Evolutionary conservation across 2,113 vertebrate genomes (phyloP), one percentile per base, ranked within the genome.

Genomic region (Montifringilla adamsi): DNA sequence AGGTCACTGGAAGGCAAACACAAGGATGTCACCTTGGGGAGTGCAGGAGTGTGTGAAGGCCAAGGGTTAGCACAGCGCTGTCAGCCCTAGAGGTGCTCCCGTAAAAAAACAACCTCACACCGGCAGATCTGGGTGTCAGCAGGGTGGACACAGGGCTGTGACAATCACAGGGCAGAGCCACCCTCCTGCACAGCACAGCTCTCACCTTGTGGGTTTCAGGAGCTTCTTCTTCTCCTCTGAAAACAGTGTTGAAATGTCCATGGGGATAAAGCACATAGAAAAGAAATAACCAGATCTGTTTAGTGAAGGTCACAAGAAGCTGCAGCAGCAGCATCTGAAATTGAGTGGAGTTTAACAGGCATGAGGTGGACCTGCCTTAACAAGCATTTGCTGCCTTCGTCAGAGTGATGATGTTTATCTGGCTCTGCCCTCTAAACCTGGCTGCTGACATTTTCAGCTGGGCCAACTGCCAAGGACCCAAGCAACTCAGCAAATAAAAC

Each of bases 201-300:
- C 96, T 95, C 47, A 97, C 96, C 95, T 97, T 30, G 94, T 97
- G 41, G 91, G 91, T 39, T 37, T 93, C 76, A 97, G 84, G 43
- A 97, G 96, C 76, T 93, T 15, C 76, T 87, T 97, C 64, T 97
- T 97, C 83, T 96, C 96, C 21, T 97, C 94, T 97, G 72, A 8
- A 52, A 37, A 27, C 0, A 0, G 44, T 12, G 50, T 66, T 26
- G 19, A 59, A 85, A 37, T 9, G 26, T 46, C 67, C 88, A 7
- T 3, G 1, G 6, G 14, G 9, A 52, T 27, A 35, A 67, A 6
- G 5, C 39, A 84, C 30, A 77, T 18, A 69, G 46, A 67, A 88
- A 78, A 95, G 35, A 92, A 93, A 89, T 0, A 86, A 93, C 0
- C 50, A 86, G 16, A 24, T 79, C 10, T 78, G 10, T 66, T 93